Base-by-base conservation (phyloP, 2,797 vertebrate species). In the Enteromius treurensis region DNA sequence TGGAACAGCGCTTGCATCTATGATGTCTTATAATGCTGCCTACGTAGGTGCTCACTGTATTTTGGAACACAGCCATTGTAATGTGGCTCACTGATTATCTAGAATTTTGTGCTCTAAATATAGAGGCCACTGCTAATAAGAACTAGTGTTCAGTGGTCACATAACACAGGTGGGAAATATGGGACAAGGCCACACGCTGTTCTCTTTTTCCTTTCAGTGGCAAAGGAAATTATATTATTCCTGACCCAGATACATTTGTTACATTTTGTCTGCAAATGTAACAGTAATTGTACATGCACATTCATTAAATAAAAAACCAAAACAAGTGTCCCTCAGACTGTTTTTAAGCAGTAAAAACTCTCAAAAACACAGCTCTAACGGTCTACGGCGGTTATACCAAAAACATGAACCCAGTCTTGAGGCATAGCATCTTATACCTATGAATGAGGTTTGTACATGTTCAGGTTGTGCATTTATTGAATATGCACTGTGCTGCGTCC, bases 111-210 rank as follows among this genome's bases (percentile, higher is more conserved):
- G 49, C 29, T 75, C 49, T 75, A 75, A 40, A 58, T 58, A 40
- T 75, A 58, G 55, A 37, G 32, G 13, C 32, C 73, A 15, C 32
- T 40, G 51, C 32, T 58, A 75, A 75, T 55, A 34, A 55, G 73
- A 58, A 40, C 11, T 75, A 75, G 21, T 2, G 21, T 75, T 40
- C 73, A 37, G n/a, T 75, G 32, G 51, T 75, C 73, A 58, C 51
- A 55, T 40, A 75, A 58, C 51, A 75, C 32, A 55, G 49, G 49
- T 14, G 29, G 29, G 71, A n/a, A 55, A 75, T 23, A 75, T 58
- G 51, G 32, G 49, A 75, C 51, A 75, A 75, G 49, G 32, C 19
- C 73, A 76, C 51, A 76, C 14, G 51, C 32, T 40, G 51, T 58
- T 55, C 32, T 17, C 21, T 58, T 75, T 53, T 55, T 37, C 5